Conservation (phyloP, 2,888 invertebrate genomes). For the Rhyacophila evoluta region DNA sequence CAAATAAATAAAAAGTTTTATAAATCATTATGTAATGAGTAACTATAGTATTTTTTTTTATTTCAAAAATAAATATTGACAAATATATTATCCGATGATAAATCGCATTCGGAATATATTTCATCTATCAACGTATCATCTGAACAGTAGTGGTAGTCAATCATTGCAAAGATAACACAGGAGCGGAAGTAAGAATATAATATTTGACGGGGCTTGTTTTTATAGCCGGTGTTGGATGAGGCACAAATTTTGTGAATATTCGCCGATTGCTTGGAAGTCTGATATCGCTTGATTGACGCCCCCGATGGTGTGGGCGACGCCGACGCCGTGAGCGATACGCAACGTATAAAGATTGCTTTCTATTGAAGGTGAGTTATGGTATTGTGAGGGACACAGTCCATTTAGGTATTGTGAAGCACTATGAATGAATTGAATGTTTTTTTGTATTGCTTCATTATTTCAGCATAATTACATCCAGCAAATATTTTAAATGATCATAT, state of each 20-base stretch:
- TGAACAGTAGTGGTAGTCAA: not conserved
- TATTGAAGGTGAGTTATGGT: not conserved
- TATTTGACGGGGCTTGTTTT: not conserved
- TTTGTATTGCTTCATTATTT: too few species aligned
- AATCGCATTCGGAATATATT: not conserved
- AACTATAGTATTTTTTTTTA: too few species aligned
- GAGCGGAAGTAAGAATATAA: not conserved
- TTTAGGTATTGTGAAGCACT: too few species aligned
- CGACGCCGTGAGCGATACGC: not conserved
- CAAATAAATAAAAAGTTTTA: too few species aligned
- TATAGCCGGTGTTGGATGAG: not conserved
- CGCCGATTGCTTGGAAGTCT: not conserved
- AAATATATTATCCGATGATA: not conserved
- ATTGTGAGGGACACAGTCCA: too few species aligned
- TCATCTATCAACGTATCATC: not conserved
- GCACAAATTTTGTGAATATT: slow-evolving; percentile 17
- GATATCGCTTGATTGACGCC: slow-evolving; percentile 9
- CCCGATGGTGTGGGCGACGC: not conserved
- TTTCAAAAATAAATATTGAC: too few species aligned
- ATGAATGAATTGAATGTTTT: too few species aligned
- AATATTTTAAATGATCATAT: too few species aligned
- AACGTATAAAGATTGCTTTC: not conserved
- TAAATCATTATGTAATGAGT: too few species aligned
- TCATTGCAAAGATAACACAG: slow-evolving; percentile 11
- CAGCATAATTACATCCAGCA: too few species aligned